Evolutionary conservation across 2,888 invertebrate species (phyloP).

Genomic region (Elmis aenea): DNA sequence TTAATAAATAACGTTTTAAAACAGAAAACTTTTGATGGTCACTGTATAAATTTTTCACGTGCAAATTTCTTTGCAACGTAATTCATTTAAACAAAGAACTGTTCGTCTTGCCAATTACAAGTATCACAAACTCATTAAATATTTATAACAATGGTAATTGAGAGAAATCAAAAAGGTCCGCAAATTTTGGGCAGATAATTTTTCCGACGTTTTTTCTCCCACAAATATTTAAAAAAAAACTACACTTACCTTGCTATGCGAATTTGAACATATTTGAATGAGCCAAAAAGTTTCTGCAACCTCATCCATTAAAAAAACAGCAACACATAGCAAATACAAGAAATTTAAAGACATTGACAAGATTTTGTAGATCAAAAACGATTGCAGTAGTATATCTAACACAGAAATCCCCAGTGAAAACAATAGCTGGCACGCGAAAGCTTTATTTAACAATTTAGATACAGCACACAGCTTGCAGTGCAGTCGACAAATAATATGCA

Average conservation of each 20-base stretch:
- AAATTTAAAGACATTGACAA: conserved; percentile 17
- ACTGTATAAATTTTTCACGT: too few relatives aligned
- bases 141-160: too few relatives aligned
- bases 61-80: too few relatives aligned
- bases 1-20: too few relatives aligned
- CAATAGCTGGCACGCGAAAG: conserved; percentile 31
- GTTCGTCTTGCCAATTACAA: too few relatives aligned
- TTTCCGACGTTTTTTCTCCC: too few relatives aligned
- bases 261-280: conserved; percentile 27
- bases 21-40: too few relatives aligned
- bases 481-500: conserved; percentile 29
- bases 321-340: conserved; percentile 21
- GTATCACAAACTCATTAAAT: too few relatives aligned
- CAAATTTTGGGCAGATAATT: too few relatives aligned
- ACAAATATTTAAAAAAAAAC: not conserved
- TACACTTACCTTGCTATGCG: conserved; percentile 30
- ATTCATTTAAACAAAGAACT: too few relatives aligned
- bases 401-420: conserved; percentile 28
- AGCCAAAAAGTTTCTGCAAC: conserved; percentile 30
- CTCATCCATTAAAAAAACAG: conserved; percentile 31
- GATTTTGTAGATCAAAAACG: conserved; percentile 32
- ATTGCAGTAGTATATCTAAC: conserved; percentile 31
- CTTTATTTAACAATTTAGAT: conserved; percentile 26
- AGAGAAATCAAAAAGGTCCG: too few relatives aligned
- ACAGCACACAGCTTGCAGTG: conserved; percentile 32